Evolutionary conservation across 2,888 invertebrate species (phyloP).

Genomic region (Baronia brevicornis): DNA sequence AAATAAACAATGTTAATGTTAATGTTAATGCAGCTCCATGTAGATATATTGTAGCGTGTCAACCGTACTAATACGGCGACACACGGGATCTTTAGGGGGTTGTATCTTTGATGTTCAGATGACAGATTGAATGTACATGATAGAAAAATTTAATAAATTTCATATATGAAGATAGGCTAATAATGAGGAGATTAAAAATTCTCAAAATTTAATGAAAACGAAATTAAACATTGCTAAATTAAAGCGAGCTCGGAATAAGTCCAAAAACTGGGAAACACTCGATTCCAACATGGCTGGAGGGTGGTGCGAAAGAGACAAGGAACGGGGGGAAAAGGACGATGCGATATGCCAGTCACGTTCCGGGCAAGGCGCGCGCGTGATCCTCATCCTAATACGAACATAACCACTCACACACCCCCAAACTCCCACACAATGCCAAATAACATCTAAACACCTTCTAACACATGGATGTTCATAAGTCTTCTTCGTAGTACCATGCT

Average conservation of each 20-base stretch:
- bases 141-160: too few species aligned
- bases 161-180: too few species aligned
- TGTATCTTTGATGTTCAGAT: too few species aligned
- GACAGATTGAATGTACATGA: too few species aligned
- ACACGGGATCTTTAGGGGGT: too few species aligned
- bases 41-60: too few species aligned
- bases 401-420: slow-evolving; percentile 58
- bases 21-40: too few species aligned
- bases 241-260: slow-evolving; percentile 60
- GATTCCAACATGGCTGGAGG: slow-evolving; percentile 67
- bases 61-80: too few species aligned
- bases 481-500: slow-evolving; percentile 26
- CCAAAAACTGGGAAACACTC: slow-evolving; percentile 68
- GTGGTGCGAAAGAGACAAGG: slow-evolving; percentile 59
- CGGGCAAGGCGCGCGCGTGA: slow-evolving; percentile 71
- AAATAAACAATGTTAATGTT: too few species aligned
- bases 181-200: not conserved
- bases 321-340: slow-evolving; percentile 65
- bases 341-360: slow-evolving; percentile 73
- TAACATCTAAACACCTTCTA: slow-evolving; percentile 49
- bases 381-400: slow-evolving; percentile 68
- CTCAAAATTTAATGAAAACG: slow-evolving; percentile 31
- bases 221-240: slow-evolving; percentile 66
- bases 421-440: slow-evolving; percentile 41
- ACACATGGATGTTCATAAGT: slow-evolving; percentile 34